These are phyloP conservation scores for Halichoerus grypus DNA, from an alignment of 2,113 vertebrate species.

Conservation along the genomic window DNA sequence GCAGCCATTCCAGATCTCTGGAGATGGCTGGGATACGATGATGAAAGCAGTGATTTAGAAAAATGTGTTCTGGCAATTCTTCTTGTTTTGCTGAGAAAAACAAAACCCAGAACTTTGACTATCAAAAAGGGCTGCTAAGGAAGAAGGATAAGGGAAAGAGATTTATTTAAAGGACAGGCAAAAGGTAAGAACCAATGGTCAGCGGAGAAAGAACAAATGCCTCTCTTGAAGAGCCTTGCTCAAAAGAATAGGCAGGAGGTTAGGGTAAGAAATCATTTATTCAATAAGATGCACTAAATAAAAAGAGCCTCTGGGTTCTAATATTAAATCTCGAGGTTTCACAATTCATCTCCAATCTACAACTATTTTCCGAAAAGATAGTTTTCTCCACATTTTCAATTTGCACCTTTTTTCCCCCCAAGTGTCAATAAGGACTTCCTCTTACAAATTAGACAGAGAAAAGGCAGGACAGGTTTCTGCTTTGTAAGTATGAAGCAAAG, in stretches of 20 bases:
- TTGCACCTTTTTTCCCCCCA: background rate
- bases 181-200: slow-evolving; percentile 16
- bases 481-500: background rate
- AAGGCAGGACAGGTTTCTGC: background rate
- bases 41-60: background rate
- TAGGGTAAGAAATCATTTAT: background rate
- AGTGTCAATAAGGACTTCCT: background rate
- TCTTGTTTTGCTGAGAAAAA: slow-evolving; percentile 42
- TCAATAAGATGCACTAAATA: slow-evolving; percentile 4
- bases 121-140: background rate
- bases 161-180: background rate
- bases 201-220: background rate
- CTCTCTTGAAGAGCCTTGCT: background rate
- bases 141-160: background rate
- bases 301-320: background rate
- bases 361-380: slow-evolving; percentile 45
- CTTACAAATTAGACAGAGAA: background rate
- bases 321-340: slow-evolving; percentile 19
- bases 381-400: background rate
- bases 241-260: background rate
- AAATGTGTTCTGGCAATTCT: slow-evolving; percentile 27
- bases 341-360: slow-evolving; percentile 31
- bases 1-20: background rate
- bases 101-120: background rate
- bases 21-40: background rate